Conservation (phyloP, 2,888 invertebrate genomes). For the Dasysyrphus albostriatus region DNA sequence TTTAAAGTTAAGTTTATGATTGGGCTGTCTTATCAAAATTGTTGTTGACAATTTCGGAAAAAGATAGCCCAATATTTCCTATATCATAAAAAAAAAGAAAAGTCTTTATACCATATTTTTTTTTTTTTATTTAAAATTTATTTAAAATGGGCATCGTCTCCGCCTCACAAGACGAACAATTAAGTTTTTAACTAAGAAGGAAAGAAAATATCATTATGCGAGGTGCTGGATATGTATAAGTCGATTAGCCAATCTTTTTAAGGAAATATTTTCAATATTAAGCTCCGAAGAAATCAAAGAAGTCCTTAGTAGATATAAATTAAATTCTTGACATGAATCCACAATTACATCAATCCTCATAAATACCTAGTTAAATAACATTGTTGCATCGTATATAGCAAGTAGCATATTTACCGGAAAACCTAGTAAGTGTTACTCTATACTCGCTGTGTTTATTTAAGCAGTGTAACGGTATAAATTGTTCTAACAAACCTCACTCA, state of each 20-base stretch:
- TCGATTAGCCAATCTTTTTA: background rate
- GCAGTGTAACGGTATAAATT: constrained; percentile 68
- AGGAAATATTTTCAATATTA: background rate
- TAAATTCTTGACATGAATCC: constrained; percentile 52
- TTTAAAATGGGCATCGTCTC: too few relatives aligned
- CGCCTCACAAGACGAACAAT: too few relatives aligned
- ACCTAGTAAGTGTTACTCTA: constrained; percentile 42
- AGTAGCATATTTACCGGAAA: constrained; percentile 2
- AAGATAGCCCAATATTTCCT: too few relatives aligned
- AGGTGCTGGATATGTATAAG: too few relatives aligned
- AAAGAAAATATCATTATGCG: too few relatives aligned
- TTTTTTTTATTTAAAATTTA: too few relatives aligned
- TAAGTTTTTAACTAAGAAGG: too few relatives aligned
- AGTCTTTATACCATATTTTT: too few relatives aligned
- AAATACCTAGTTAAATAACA: constrained; percentile 44
- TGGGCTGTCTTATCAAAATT: too few relatives aligned
- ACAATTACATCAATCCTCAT: constrained; percentile 51
- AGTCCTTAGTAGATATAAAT: constrained; percentile 21
- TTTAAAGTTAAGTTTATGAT: too few relatives aligned
- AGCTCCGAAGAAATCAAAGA: background rate
- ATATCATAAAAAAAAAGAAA: too few relatives aligned
- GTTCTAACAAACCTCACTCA: constrained; percentile 74
- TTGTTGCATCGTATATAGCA: background rate
- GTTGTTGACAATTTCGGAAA: too few relatives aligned
- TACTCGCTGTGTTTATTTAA: constrained; percentile 56